These are phyloP conservation scores for Psophia crepitans DNA, from an alignment of 2,113 vertebrate species.

Conservation along the genomic window DNA sequence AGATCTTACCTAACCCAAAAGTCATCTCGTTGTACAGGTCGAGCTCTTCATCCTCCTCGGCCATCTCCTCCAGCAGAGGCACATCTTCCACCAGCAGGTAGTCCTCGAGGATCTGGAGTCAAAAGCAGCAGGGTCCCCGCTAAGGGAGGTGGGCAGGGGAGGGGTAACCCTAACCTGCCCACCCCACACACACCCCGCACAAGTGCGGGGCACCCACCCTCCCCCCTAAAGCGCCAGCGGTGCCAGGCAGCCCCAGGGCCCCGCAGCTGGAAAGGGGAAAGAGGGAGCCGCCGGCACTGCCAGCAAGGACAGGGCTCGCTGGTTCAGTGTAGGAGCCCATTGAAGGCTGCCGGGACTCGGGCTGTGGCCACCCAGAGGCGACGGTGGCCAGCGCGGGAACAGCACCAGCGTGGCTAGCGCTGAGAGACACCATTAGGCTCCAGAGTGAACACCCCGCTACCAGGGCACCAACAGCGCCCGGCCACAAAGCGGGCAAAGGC, in stretches of 20 bases:
- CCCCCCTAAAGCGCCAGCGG: accelerated
- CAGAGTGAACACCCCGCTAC: not conserved
- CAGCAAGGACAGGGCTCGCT: not conserved
- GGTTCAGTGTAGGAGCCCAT: not conserved
- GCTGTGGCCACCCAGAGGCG: accelerated
- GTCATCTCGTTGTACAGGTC: conserved; percentile 87
- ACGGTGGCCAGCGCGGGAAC: not conserved
- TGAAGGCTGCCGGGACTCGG: not conserved
- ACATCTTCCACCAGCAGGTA: conserved; percentile 72
- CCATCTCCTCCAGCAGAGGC: conserved; percentile 80
- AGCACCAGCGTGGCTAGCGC: not conserved
- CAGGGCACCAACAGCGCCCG: accelerated
- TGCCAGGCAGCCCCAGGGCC: not conserved
- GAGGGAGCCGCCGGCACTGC: accelerated
- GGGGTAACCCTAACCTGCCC: not conserved
- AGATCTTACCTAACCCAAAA: conserved; percentile 79
- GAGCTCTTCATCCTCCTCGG: conserved; percentile 84
- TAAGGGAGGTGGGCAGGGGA: not conserved
- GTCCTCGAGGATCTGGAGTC: conserved; percentile 78
- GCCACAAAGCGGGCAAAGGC: not conserved
- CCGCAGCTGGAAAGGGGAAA: not conserved
- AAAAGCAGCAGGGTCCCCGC: not conserved
- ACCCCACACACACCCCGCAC: no score
- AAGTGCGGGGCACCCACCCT: not conserved
- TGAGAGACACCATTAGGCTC: not conserved